Percentiles rank a stretch among this genome's conserved stretches.
These are phyloP conservation scores for Andrena trimmerana DNA, from an alignment of 2,888 invertebrate species.

Conservation along the genomic window DNA sequence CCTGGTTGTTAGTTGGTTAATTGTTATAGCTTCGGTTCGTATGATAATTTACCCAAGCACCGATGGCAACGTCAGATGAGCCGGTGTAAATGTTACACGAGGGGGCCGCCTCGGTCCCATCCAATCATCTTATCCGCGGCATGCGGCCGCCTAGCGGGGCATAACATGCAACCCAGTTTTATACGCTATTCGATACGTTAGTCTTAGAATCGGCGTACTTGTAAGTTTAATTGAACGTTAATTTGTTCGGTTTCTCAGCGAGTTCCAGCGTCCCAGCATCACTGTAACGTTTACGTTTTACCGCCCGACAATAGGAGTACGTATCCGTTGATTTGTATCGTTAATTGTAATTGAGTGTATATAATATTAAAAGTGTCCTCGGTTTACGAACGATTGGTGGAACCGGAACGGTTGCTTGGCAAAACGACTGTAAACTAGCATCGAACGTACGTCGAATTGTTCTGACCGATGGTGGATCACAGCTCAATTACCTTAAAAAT, in stretches of 20 bases:
- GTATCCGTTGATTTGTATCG: slow-evolving; percentile 36
- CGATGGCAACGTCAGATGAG: slow-evolving; percentile 24
- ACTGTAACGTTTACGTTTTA: slow-evolving; percentile 47
- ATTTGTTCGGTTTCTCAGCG: slow-evolving; percentile 41
- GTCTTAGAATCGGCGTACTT: slow-evolving; percentile 18
- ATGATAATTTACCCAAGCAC: slow-evolving; percentile 35
- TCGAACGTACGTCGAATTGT: slow-evolving; percentile 2
- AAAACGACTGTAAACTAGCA: background rate
- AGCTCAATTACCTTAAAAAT: slow-evolving; percentile 18
- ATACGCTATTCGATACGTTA: slow-evolving; percentile 24
- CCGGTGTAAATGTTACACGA: slow-evolving; percentile 37
- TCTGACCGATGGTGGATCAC: background rate
- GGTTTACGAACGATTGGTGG: slow-evolving; percentile 23
- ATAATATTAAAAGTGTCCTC: slow-evolving; percentile 45
- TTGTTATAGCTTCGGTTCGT: slow-evolving; percentile 45
- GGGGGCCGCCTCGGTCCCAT: slow-evolving; percentile 17
- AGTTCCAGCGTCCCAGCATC: slow-evolving; percentile 37
- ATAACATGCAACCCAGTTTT: slow-evolving; percentile 41
- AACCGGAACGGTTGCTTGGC: slow-evolving; percentile 21
- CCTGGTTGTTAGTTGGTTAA: slow-evolving; percentile 42
- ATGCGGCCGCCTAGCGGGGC: slow-evolving; percentile 30
- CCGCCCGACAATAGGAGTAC: slow-evolving; percentile 21
- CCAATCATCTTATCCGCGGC: slow-evolving; percentile 26
- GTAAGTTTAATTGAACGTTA: slow-evolving; percentile 42
- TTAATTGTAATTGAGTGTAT: slow-evolving; percentile 46